Evolutionary conservation across 1,140 invertebrate species (phyloP).

Genomic region (Drosophila lacteicornis): DNA sequence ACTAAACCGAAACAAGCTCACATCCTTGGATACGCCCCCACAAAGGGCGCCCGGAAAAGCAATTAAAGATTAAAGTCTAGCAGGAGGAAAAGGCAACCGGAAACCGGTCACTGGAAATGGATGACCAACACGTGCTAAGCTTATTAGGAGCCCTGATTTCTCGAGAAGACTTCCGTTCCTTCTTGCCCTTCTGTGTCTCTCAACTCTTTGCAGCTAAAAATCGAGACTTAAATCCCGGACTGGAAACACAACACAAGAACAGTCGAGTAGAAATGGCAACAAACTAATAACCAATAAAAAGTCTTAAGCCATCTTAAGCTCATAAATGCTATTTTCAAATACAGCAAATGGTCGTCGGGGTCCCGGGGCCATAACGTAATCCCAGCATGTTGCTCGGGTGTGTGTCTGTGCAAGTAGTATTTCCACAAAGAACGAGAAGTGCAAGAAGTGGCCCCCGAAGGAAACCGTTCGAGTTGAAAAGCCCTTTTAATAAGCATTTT

Average conservation of each 20-base stretch:
- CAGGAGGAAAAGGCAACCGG: background rate
- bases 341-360: conserved; percentile 48
- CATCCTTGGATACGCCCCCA: background rate
- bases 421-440: background rate
- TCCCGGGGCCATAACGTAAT: conserved; percentile 30
- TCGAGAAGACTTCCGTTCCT: background rate
- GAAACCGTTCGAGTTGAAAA: conserved; percentile 78
- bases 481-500: conserved; percentile 80
- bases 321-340: conserved; percentile 80
- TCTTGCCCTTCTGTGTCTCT: background rate
- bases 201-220: conserved; percentile 30
- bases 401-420: conserved; percentile 4
- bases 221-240: conserved; percentile 31
- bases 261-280: conserved; percentile 45
- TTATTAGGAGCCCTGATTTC: conserved; percentile 75
- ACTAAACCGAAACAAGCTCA: conserved; percentile 21
- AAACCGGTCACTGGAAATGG: conserved; percentile 44
- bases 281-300: conserved; percentile 83
- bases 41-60: conserved; percentile 48
- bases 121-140: conserved; percentile 79
- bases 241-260: conserved; percentile 39
- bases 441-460: conserved; percentile 50
- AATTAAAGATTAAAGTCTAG: conserved; percentile 75
- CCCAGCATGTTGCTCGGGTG: conserved; percentile 13
- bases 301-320: conserved; percentile 77